Percentiles rank a stretch among this genome's conserved stretches.
phyloP scores from a whole-genome alignment of 2,113 vertebrate species.

The Gallinago undulata region DNA sequence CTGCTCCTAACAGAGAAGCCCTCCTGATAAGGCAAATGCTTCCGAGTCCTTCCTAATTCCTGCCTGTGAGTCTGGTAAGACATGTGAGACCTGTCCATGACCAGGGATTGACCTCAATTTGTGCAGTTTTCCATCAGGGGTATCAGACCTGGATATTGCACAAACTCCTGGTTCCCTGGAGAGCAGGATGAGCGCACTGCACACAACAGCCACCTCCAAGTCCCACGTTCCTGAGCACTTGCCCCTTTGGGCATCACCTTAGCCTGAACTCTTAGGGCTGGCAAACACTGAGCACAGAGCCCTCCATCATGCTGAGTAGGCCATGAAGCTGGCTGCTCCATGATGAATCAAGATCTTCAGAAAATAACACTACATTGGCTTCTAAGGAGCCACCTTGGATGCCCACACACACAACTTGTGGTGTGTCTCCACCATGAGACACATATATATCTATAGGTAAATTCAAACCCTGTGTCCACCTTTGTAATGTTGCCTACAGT shows the following conservation, averaged over 20 bases:
- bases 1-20: not conserved
- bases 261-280: not conserved
- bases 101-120: not conserved
- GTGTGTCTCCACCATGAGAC: not conserved
- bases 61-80: not conserved
- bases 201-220: not conserved
- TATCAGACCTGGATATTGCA: not conserved
- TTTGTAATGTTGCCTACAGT: not conserved
- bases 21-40: not conserved
- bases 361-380: not conserved
- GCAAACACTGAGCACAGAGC: fast-evolving
- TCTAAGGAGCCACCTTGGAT: not conserved
- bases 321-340: fast-evolving
- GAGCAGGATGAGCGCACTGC: not conserved
- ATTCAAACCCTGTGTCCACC: not conserved
- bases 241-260: not conserved
- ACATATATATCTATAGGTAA: not conserved
- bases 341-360: not conserved
- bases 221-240: fast-evolving
- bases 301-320: not conserved
- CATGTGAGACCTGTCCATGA: not conserved
- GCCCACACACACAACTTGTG: not conserved
- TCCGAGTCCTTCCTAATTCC: not conserved
- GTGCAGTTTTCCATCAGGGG: not conserved
- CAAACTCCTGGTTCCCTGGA: not conserved